A percentile compares a stretch with the other conserved stretches of the same genome.
Conservation (phyloP, 64 coral and sea anemone genomes). For the Anthopleura sola region DNA sequence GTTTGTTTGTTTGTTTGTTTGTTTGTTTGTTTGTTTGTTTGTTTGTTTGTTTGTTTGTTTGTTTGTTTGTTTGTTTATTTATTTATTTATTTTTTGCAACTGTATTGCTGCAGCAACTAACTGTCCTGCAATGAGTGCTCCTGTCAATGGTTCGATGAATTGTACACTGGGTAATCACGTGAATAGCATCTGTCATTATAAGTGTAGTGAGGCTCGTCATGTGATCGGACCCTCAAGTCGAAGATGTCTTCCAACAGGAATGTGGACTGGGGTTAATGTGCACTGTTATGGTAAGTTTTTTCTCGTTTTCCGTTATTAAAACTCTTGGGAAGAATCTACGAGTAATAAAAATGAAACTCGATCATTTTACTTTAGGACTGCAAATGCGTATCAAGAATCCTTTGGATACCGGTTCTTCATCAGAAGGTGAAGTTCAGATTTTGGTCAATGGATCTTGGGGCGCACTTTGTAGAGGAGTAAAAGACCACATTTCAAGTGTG, state of each 20-base stretch:
- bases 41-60: too few relatives aligned
- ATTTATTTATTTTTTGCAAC: too few relatives aligned
- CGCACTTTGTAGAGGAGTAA: background rate
- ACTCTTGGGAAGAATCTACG: too few relatives aligned
- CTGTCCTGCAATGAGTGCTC: background rate
- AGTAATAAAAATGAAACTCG: too few relatives aligned
- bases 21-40: too few relatives aligned
- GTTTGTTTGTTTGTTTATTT: too few relatives aligned
- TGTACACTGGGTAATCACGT: background rate
- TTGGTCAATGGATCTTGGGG: background rate
- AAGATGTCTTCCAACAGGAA: background rate
- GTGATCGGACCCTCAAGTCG: background rate
- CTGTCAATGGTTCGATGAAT: background rate
- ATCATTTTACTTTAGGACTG: too few relatives aligned
- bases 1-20: too few relatives aligned
- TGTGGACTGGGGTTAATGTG: background rate
- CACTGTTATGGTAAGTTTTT: background rate
- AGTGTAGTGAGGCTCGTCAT: background rate
- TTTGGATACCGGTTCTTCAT: background rate
- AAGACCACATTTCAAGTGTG: background rate
- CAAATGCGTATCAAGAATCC: background rate
- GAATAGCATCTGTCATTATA: background rate
- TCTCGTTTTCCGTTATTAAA: too few relatives aligned
- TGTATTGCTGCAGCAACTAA: background rate
- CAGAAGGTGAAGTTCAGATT: background rate